Conservation (phyloP, 2,888 invertebrate species). For the Ctena decussata region DNA sequence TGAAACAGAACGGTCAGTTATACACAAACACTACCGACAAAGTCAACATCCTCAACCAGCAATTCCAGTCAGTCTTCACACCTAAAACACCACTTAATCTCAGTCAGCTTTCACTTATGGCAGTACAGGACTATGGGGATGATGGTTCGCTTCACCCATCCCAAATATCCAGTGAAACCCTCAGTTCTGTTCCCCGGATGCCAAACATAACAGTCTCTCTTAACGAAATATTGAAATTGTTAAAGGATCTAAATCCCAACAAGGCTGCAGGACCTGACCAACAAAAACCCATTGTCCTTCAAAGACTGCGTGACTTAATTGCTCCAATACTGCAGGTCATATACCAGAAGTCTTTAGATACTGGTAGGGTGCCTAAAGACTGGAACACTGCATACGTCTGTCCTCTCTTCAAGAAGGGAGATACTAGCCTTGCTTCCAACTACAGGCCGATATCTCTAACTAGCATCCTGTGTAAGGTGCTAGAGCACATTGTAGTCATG, state of each 20-base stretch:
- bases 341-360: background rate
- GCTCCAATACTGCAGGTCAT: background rate
- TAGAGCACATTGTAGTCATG: background rate
- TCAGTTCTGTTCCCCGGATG: background rate
- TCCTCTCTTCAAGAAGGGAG: background rate
- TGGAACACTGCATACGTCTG: background rate
- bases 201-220: background rate
- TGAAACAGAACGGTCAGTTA: background rate
- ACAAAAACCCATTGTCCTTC: too few relatives aligned
- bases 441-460: background rate
- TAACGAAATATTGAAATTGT: background rate
- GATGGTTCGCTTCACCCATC: too few relatives aligned
- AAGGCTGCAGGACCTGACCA: background rate
- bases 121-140: too few relatives aligned
- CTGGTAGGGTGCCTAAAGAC: background rate
- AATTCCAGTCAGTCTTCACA: constrained; percentile 28
- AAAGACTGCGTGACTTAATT: too few relatives aligned
- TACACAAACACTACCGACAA: background rate
- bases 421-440: background rate
- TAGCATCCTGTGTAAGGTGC: background rate
- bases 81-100: too few relatives aligned
- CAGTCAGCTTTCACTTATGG: too few relatives aligned
- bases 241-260: background rate
- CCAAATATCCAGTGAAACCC: too few relatives aligned
- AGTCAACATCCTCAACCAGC: constrained; percentile 18